Base-by-base conservation (phyloP, 2,888 invertebrate species). In the Baronia brevicornis region DNA sequence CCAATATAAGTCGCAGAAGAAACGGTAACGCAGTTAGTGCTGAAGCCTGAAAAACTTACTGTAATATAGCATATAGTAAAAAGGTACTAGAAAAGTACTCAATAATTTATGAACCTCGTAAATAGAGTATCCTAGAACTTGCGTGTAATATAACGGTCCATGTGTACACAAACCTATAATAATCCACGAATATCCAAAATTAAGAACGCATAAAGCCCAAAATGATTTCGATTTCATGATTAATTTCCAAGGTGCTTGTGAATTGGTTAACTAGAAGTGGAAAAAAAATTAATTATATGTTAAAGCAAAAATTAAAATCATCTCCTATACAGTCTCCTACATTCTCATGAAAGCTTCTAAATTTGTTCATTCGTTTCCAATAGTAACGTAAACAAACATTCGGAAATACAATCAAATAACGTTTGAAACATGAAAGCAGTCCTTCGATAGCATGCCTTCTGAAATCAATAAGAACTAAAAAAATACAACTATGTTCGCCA, bases 111-210 rank as follows among this genome's bases (percentile, higher is more conserved):
- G 3, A 2, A 84, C 82, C 34, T 56, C 58, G 33, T 77, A 75
- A 42, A 82, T 63, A 28, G 57, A 63, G 34, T 69, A 78, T 25
- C 53, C 45, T 11, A 60, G 50, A 5, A 78, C 62, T 34, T 55
- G 59, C 1, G 64, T 61, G 30, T 82, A 84, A 33, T 60, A 84
- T 5, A 80, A 45, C 2, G 82, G 78, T 9, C 80, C 80, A 31
- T 82, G 67, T 23, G 73, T 55, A 28, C 79, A 73, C 6, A 84
- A 13, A 1, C 80, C 54, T 32, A 73, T 71, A 9, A 82, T 78
- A 60, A 80, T 75, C 82, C 82, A 84, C n/a, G 78, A 55, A 34
- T 82, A 84, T 19, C 82, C 82, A 45, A 77, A 82, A 41, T 82
- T 80, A 17, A 84, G 51, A 21, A 63, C 59, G 28, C 80, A 79